A percentile compares a stretch with the other conserved stretches of the same genome.
Evolutionary conservation across 2,888 invertebrate species (phyloP).

Genomic region (Parapristionchus giblindavisi): DNA sequence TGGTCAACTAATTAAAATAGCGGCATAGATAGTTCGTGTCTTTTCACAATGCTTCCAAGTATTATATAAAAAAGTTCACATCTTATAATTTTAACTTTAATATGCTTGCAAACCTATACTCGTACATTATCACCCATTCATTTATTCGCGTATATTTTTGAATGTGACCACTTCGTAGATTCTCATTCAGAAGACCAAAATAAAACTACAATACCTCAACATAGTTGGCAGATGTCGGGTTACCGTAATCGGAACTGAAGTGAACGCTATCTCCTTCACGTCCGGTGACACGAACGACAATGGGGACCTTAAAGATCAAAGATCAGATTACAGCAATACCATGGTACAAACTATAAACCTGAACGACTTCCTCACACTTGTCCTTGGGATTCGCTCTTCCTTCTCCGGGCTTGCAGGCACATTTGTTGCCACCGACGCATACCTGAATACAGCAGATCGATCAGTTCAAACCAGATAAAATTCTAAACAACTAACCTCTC

Average conservation of each 20-base stretch:
- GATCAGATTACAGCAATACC: not conserved
- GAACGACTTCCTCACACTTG: constrained; percentile 55
- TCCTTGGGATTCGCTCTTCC: constrained; percentile 47
- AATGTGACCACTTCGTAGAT: not conserved
- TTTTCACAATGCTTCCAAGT: too few species aligned
- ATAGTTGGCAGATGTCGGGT: constrained; percentile 58
- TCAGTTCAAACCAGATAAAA: not conserved
- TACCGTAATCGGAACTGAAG: constrained; percentile 62
- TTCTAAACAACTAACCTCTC: constrained; percentile 43
- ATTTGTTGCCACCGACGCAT: constrained; percentile 62
- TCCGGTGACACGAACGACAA: constrained; percentile 58
- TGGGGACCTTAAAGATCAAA: constrained; percentile 50
- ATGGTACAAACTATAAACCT: constrained; percentile 38
- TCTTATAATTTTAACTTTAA: too few species aligned
- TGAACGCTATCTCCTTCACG: constrained; percentile 53
- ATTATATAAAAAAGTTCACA: too few species aligned
- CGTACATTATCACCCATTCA: too few species aligned
- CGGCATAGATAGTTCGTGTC: too few species aligned
- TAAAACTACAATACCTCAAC: constrained; percentile 48
- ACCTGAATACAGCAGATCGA: constrained; percentile 41
- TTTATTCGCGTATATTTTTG: too few species aligned
- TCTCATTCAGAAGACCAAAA: not conserved
- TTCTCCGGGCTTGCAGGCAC: constrained; percentile 60
- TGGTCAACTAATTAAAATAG: too few species aligned
- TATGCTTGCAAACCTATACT: too few species aligned